Base-by-base conservation (phyloP, 2,113 vertebrate species). In the Pimephales promelas region DNA sequence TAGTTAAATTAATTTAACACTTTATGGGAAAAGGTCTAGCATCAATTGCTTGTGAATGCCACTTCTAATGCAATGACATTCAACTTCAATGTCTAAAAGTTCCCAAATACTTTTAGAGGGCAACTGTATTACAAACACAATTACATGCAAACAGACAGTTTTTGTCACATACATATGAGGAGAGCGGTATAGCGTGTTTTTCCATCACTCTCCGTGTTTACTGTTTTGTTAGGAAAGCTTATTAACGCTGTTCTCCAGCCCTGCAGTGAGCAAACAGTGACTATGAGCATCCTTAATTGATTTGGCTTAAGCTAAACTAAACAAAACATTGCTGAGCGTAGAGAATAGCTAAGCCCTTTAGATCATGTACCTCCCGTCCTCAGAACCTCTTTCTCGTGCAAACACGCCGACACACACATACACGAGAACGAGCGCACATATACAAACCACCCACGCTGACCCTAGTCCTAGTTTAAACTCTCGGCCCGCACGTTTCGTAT, bases 281-380 rank as follows among this genome's bases (percentile, higher is more conserved):
- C 83, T 79, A 74, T 80, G 86, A 79, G 85, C 86, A 83, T 86
- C 79, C 83, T 81, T 81, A 87, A 90, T 86, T 88, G 86, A 88
- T 88, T 88, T 88, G 78, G 89, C 52, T 83, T 86, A 87, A 83
- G 83, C 83, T 85, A 78, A 87, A 87, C 81, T 81, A 83, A 88
- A 85, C 81, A 87, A 83, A 84, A 70, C 84, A 83, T 31, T 62
- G 61, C 54, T 75, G 82, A 74, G 56, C 64, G 59, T 71, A 80
- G 85, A 78, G 81, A 64, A 85, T 40, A 83, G 72, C 74, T 81
- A 87, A 89, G 76, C 75, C 79, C 31, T 84, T 77, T 54, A 79
- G 74, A 82, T 84, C 85, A 52, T 61, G 56, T 31, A 83, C 78
- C 68, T 73, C 73, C 49, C 76, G 59, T 82, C 74, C 73, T 84